phyloP scores from a whole-genome alignment of 2,113 vertebrate species.

The Leucosticte australis region DNA sequence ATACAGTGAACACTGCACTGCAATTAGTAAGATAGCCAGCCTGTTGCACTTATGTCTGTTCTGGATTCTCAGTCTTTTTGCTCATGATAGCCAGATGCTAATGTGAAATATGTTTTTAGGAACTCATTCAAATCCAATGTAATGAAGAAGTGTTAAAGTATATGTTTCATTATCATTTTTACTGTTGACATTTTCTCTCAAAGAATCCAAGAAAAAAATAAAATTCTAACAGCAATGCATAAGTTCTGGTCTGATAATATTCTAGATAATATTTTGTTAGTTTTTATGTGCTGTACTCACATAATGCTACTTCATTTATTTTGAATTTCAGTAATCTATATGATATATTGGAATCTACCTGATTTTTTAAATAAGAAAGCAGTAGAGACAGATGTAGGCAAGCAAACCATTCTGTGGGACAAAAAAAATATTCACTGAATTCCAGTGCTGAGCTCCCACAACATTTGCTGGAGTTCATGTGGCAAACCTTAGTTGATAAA shows the following conservation, averaged over 20 bases:
- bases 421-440: neutral
- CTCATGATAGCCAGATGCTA: neutral
- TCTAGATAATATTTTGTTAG: neutral
- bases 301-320: neutral
- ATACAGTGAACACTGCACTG: neutral
- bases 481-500: neutral
- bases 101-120: neutral
- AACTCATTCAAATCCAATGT: neutral
- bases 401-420: neutral
- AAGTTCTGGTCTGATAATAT: neutral
- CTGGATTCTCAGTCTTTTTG: neutral
- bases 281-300: neutral
- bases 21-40: neutral
- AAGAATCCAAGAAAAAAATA: neutral
- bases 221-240: neutral
- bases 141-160: neutral
- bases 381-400: neutral
- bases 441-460: neutral
- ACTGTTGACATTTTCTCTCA: neutral
- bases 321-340: neutral
- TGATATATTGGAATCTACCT: neutral
- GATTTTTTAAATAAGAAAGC: neutral
- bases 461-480: neutral
- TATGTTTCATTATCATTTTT: neutral
- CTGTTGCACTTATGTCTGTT: neutral